Percentiles rank a stretch among this genome's conserved stretches.
These are phyloP conservation scores for Rynchops niger DNA, from an alignment of 2,113 vertebrate species.

Conservation along the genomic window DNA sequence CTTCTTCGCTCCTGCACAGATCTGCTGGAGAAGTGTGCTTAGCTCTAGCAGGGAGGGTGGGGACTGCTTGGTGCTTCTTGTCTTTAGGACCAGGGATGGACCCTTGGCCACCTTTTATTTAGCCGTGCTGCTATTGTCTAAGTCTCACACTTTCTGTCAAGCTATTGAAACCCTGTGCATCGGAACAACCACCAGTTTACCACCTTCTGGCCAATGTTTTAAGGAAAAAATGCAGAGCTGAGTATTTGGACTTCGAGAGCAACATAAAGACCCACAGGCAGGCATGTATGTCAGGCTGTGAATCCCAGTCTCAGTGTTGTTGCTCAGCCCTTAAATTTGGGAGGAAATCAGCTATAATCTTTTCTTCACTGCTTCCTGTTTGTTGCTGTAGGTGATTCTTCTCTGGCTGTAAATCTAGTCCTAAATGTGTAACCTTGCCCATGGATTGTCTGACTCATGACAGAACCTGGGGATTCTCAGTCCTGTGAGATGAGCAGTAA, in stretches of 20 bases:
- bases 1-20: not conserved
- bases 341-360: not conserved
- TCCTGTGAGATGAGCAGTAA: not conserved
- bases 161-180: not conserved
- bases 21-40: not conserved
- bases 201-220: not conserved
- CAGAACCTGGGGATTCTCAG: not conserved
- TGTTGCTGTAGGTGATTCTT: not conserved
- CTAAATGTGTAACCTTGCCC: not conserved
- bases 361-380: not conserved
- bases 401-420: not conserved
- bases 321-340: not conserved
- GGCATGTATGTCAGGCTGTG: not conserved
- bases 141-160: not conserved
- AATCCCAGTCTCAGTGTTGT: not conserved
- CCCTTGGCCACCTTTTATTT: not conserved
- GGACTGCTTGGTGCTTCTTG: not conserved
- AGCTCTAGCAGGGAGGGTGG: not conserved
- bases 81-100: not conserved
- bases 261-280: not conserved
- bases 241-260: not conserved
- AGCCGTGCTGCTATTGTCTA: not conserved
- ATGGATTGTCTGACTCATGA: not conserved
- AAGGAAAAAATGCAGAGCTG: not conserved
- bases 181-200: not conserved